Evolutionary conservation across 2,797 vertebrate genomes (phyloP).

Genomic region (Sitta carolinensis): DNA sequence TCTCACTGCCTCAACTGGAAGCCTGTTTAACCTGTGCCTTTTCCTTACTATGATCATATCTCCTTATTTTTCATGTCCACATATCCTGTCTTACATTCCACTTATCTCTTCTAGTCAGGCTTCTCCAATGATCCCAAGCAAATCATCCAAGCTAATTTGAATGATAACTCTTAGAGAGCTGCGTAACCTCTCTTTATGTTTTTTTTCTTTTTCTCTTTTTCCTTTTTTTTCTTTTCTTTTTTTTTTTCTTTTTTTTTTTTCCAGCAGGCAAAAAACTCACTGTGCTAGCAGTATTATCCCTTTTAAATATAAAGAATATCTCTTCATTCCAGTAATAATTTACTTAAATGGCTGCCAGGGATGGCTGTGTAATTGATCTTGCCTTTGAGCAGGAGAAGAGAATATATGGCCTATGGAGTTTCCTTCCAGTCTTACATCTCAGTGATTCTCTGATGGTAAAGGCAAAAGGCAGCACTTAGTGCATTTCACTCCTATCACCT

Average conservation of each 20-base stretch:
- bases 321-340: conserved; percentile 37
- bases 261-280: conserved; percentile 8
- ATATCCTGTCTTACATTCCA: conserved; percentile 21
- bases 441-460: conserved; percentile 37
- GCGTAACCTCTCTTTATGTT: background rate
- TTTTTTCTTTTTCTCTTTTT: too few species aligned
- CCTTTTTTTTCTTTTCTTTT: too few species aligned
- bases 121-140: conserved; percentile 60
- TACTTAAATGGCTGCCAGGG: conserved; percentile 29
- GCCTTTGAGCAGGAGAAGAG: conserved; percentile 1
- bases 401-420: conserved; percentile 28
- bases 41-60: background rate
- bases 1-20: background rate
- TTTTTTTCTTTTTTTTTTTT: rapidly evolving
- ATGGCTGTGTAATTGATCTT: conserved; percentile 46
- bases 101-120: conserved; percentile 20
- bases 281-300: background rate
- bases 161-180: conserved; percentile 32
- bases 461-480: conserved; percentile 21
- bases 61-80: conserved; percentile 35
- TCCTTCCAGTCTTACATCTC: conserved; percentile 45
- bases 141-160: conserved; percentile 60
- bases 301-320: conserved; percentile 56
- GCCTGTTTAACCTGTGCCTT: conserved; percentile 29
- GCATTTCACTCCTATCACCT: conserved; percentile 28